Evolutionary conservation across 2,113 vertebrate genomes (phyloP).

Genomic region (Corythornis cristatus): DNA sequence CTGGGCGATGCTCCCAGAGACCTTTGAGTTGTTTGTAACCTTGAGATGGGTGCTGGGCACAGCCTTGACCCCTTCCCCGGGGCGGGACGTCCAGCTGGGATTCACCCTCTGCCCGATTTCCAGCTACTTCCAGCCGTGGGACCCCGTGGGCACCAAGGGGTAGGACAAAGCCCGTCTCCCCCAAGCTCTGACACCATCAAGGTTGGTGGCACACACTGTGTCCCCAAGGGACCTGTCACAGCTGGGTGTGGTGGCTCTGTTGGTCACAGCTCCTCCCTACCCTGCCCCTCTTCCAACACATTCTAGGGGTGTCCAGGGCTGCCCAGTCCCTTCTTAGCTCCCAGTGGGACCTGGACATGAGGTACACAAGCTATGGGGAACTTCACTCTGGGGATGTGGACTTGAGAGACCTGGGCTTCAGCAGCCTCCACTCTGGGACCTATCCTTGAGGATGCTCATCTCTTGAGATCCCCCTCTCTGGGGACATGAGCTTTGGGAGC

Average conservation of each 20-base stretch:
- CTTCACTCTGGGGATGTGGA: neutral
- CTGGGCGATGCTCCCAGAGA: conserved; percentile 7
- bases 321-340: neutral
- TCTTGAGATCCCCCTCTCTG: accelerated
- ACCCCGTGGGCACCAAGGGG: accelerated
- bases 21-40: conserved; percentile 39
- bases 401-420: neutral
- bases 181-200: neutral
- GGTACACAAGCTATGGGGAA: neutral
- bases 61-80: neutral
- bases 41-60: neutral
- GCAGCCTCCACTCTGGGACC: neutral
- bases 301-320: neutral
- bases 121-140: accelerated
- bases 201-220: neutral
- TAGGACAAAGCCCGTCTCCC: neutral
- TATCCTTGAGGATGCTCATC: neutral
- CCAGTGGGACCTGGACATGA: neutral
- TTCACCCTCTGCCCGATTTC: accelerated
- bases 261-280: neutral
- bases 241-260: neutral
- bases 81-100: accelerated
- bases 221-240: accelerated
- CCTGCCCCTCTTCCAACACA: accelerated
- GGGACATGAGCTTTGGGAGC: neutral